Evolutionary conservation across 2,888 invertebrate species (phyloP), one percentile per base, ranked within the genome.

Genomic region (Acronicta aceris): DNA sequence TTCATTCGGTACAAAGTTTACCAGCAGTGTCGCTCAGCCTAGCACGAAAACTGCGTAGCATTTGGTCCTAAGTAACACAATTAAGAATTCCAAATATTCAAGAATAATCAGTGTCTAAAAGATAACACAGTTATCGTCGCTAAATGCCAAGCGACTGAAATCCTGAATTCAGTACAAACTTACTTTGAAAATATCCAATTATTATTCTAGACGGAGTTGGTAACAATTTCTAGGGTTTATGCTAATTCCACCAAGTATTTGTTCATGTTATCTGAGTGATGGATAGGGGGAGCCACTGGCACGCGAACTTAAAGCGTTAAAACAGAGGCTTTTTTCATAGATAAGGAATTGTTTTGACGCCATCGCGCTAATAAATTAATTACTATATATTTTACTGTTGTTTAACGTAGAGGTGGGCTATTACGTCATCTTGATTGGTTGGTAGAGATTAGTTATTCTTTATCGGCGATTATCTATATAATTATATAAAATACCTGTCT

Each of bases 261-360:
- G 82, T 78, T 79, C 71, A 74, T 75, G 84, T 88, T 93, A 93
- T 93, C 92, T 89, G 63, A 63, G 84, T 93, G 91, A 92, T 91
- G 89, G 88, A 93, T 92, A 83, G 89, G 59, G 81, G 83, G 80
- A 75, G 80, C 75, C 60, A 72, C 69, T 56, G 71, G 74, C 90
- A 90, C 90, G 91, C 90, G 64, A 89, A 56, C 76, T 52, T 54
- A 21, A 58, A 61, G 76, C 69, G 71, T 54, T 68, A 62, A 60
- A 68, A 70, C 55, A 63, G 65, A 66, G 66, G 61, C 71, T 66
- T 75, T 75, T 66, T 74, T 71, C 60, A 48, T 43, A 71, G 77
- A 77, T 77, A 77, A 75, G 62, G 62, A 65, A 71, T 42, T 49
- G 57, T 69, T 77, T 74, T 74, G 74, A 66, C 74, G 59, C 71